Percentiles rank a stretch among this genome's conserved stretches.
Evolutionary conservation across 2,797 vertebrate genomes (phyloP).

Genomic region (Poecilia picta): DNA sequence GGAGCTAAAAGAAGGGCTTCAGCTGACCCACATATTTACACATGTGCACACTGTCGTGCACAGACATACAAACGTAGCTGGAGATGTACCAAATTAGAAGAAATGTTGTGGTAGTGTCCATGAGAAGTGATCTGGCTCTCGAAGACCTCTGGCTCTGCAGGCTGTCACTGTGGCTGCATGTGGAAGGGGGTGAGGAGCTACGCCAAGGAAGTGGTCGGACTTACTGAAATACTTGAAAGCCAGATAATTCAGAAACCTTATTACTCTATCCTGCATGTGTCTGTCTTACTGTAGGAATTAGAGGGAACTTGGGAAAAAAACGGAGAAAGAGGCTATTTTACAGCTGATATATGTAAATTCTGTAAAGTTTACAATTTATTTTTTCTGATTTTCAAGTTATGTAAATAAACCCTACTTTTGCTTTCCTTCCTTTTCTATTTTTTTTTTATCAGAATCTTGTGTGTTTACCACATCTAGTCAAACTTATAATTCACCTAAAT

Average conservation of each 20-base stretch:
- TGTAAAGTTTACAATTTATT: not conserved
- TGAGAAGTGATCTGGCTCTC: constrained; percentile 60
- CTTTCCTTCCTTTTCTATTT: not conserved
- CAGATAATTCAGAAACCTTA: not conserved
- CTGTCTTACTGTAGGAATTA: not conserved
- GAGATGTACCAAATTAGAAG: constrained; percentile 34
- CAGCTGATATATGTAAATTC: not conserved
- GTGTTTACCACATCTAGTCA: not conserved
- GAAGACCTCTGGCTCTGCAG: constrained; percentile 40
- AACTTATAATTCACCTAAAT: not conserved
- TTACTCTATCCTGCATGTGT: not conserved
- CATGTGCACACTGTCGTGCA: constrained; percentile 2
- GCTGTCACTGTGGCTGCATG: constrained; percentile 39
- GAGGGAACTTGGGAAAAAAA: not conserved
- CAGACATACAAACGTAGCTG: constrained; percentile 14
- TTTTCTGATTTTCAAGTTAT: not conserved
- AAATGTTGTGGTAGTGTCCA: constrained; percentile 32
- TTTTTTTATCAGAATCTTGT: not conserved
- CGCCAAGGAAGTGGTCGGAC: constrained; percentile 72
- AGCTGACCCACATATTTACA: constrained; percentile 20
- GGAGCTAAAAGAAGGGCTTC: constrained; percentile 28
- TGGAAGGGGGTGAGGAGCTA: constrained; percentile 21
- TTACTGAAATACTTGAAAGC: constrained; percentile 62
- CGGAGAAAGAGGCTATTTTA: not conserved
- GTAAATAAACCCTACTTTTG: not conserved